phyloP scores from a whole-genome alignment of 1,140 invertebrate species.

The Mycetomoellerius zeteki region DNA sequence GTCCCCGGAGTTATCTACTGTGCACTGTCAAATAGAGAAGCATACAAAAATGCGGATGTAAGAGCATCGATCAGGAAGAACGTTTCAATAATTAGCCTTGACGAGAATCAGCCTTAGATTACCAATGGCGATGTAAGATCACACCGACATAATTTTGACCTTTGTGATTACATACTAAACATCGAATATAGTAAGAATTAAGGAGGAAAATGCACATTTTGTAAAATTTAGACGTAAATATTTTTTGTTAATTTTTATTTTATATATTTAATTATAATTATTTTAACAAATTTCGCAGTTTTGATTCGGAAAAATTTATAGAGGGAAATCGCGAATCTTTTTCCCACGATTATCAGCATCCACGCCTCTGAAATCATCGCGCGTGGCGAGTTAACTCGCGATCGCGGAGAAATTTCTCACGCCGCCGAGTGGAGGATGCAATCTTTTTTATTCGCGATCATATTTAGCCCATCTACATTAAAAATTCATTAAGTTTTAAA shows the following conservation, averaged over 20 bases:
- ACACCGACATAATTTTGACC: constrained; percentile 41
- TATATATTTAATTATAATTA: background rate
- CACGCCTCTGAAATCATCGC: constrained; percentile 31
- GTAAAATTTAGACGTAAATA: background rate
- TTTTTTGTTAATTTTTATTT: background rate
- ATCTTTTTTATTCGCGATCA: constrained; percentile 26
- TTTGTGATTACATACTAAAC: constrained; percentile 35
- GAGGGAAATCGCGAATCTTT: constrained; percentile 9
- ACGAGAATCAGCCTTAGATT: background rate
- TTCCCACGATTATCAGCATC: background rate
- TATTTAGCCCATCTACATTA: constrained; percentile 13
- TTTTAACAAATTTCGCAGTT: background rate
- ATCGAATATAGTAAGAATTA: background rate
- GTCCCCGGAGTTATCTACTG: constrained; percentile 6
- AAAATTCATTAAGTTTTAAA: constrained; percentile 22
- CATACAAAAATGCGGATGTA: background rate
- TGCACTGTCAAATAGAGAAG: constrained; percentile 22
- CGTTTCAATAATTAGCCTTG: constrained; percentile 39
- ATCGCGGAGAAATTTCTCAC: constrained; percentile 41
- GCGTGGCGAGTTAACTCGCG: background rate
- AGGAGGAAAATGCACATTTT: background rate
- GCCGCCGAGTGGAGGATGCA: background rate
- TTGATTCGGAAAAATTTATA: background rate
- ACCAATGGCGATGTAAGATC: constrained; percentile 23
- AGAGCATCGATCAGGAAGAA: constrained; percentile 3